Evolutionary conservation across 2,888 invertebrate species (phyloP).

Genomic region (Copidosoma aretas): DNA sequence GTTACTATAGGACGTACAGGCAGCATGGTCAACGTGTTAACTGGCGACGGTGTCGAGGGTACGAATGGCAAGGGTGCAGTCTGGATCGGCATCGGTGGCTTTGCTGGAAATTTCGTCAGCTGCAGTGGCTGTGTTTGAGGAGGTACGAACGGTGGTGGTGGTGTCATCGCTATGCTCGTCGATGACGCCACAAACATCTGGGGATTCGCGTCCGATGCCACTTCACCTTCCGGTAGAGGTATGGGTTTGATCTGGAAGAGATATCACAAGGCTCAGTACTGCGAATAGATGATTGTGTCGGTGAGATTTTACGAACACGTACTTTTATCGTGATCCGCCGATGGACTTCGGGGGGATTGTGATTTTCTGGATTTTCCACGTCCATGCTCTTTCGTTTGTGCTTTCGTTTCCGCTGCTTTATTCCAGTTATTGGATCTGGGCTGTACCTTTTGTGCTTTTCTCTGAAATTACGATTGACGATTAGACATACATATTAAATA

Average conservation of each 20-base stretch:
- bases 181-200: conserved; percentile 71
- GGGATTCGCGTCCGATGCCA: conserved; percentile 70
- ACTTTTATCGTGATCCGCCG: conserved; percentile 85
- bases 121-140: conserved; percentile 49
- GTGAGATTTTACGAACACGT: conserved; percentile 29
- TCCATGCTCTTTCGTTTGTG: conserved; percentile 81
- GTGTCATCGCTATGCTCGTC: conserved; percentile 56
- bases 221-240: conserved; percentile 78
- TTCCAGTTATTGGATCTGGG: conserved; percentile 69
- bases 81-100: conserved; percentile 27
- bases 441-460: conserved; percentile 82
- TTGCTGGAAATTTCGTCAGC: conserved; percentile 46
- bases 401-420: conserved; percentile 79
- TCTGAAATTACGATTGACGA: conserved; percentile 41
- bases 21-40: conserved; percentile 1
- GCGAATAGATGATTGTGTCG: background rate
- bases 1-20: conserved; percentile 17
- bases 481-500: conserved; percentile 9
- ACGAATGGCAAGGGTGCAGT: too few species aligned
- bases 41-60: conserved; percentile 31
- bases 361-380: conserved; percentile 65
- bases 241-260: conserved; percentile 74
- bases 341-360: conserved; percentile 64
- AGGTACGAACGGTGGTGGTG: conserved; percentile 43
- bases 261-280: too few species aligned